Evolutionary conservation across 2,888 invertebrate species (phyloP).

Genomic region (Taenaris catops): DNA sequence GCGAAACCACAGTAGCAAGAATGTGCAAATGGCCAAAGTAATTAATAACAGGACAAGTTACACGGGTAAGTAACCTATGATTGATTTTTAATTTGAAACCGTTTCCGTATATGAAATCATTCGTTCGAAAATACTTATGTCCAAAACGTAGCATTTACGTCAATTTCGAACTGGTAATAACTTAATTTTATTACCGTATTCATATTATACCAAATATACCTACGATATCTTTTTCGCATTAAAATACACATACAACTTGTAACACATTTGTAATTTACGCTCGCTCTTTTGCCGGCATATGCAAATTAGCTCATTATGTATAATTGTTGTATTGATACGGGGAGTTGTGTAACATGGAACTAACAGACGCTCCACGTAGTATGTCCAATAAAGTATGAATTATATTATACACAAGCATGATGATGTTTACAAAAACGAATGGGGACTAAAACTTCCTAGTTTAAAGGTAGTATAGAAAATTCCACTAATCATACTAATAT

Average conservation of each 20-base stretch:
- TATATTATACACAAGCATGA: neutral
- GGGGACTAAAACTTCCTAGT: constrained; percentile 1
- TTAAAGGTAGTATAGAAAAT: no score
- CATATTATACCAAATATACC: constrained; percentile 17
- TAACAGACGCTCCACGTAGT: constrained; percentile 1
- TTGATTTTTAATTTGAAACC: constrained; percentile 29
- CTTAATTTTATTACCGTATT: constrained; percentile 30
- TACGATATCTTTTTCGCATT: constrained; percentile 13
- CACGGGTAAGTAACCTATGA: no score
- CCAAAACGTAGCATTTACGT: constrained; percentile 35
- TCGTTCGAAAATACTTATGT: constrained; percentile 35
- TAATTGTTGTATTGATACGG: constrained; percentile 4
- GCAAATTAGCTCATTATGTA: constrained; percentile 8
- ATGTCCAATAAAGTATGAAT: neutral
- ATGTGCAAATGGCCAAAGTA: no score
- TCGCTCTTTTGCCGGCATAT: constrained; percentile 8
- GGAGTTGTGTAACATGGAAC: constrained; percentile 6
- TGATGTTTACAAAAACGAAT: neutral
- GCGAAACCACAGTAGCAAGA: no score
- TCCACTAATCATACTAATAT: no score
- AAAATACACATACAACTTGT: constrained; percentile 7
- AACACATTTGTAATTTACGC: constrained; percentile 8
- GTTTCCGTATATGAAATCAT: constrained; percentile 70
- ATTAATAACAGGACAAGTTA: no score
- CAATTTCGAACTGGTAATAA: constrained; percentile 31